These are phyloP conservation scores for Drosophila virilis DNA, from an alignment of 1,140 invertebrate species.

Conservation along the genomic window DNA sequence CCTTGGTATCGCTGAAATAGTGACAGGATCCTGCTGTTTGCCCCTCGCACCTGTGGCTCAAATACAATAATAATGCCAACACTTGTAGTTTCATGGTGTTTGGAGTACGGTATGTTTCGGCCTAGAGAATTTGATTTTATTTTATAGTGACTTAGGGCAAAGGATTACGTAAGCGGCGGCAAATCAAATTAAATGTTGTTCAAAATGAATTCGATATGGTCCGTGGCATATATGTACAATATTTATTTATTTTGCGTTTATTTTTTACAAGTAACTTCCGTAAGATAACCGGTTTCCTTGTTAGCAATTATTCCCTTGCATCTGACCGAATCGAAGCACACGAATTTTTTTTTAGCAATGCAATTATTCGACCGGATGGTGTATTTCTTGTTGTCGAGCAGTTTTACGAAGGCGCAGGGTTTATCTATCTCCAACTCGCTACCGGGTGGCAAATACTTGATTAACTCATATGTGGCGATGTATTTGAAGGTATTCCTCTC, in stretches of 20 bases:
- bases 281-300: no score
- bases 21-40: conserved; percentile 23
- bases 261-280: neutral
- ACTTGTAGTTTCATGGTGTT: conserved; percentile 16
- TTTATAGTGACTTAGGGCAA: neutral
- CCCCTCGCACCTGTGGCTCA: neutral
- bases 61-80: neutral
- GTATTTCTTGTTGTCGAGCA: neutral
- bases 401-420: neutral
- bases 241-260: neutral
- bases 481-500: neutral
- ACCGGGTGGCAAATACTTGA: neutral
- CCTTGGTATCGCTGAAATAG: conserved; percentile 27
- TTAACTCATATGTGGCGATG: neutral
- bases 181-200: neutral
- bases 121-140: no score
- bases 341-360: neutral
- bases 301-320: neutral
- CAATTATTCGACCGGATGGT: neutral
- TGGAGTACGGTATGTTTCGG: neutral
- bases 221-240: neutral
- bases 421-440: neutral
- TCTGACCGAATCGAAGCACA: neutral
- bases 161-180: neutral
- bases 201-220: conserved; percentile 5